Percentiles rank a stretch among this genome's conserved stretches.
Evolutionary conservation across 2,888 invertebrate species (phyloP).

Genomic region (Amblyjoppa fuscipennis): DNA sequence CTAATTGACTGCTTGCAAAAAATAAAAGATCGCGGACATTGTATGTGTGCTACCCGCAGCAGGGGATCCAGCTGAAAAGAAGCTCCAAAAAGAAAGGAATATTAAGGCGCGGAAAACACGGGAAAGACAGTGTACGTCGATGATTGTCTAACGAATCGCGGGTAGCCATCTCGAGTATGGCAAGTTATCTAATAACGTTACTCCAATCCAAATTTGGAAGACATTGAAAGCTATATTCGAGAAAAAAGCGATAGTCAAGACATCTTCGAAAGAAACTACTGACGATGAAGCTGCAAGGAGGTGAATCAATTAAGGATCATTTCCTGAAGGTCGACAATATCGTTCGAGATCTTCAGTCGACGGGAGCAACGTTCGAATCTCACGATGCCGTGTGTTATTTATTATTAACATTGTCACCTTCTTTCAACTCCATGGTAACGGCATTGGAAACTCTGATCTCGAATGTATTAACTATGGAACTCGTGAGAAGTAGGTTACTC

Average conservation of each 20-base stretch:
- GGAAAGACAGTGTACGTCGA: constrained; percentile 71
- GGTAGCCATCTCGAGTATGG: constrained; percentile 76
- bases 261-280: constrained; percentile 72
- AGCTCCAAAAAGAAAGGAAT: constrained; percentile 3
- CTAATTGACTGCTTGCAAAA: constrained; percentile 38
- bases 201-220: constrained; percentile 72
- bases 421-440: constrained; percentile 72
- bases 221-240: constrained; percentile 68
- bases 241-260: constrained; percentile 72
- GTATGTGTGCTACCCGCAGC: not conserved
- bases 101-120: constrained; percentile 36
- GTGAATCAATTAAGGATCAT: constrained; percentile 60
- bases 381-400: constrained; percentile 72
- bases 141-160: constrained; percentile 72
- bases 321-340: constrained; percentile 73
- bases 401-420: constrained; percentile 68
- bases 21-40: not conserved
- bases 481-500: not conserved
- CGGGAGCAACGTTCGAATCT: constrained; percentile 69
- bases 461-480: not conserved
- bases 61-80: not conserved
- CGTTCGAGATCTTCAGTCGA: constrained; percentile 68
- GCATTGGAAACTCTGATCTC: constrained; percentile 65
- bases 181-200: constrained; percentile 68
- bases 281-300: constrained; percentile 55